phyloP scores from a whole-genome alignment of 2,797 vertebrate genomes.

The Rhabdophis nuchalis region DNA sequence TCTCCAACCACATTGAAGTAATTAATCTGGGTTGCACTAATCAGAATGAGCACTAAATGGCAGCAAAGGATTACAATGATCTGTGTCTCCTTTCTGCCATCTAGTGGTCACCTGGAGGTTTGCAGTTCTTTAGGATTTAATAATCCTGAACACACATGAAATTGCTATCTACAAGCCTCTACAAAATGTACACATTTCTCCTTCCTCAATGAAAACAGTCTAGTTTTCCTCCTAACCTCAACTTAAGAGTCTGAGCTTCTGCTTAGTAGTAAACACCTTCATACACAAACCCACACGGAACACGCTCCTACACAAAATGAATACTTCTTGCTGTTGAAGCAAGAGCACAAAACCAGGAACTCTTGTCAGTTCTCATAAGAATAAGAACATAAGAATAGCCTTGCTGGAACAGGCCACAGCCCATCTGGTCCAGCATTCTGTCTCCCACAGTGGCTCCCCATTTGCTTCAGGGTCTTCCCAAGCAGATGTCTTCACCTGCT shows the following conservation, averaged over 20 bases:
- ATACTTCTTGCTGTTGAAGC: neutral
- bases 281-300: neutral
- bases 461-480: too few relatives aligned
- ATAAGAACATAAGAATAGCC: too few relatives aligned
- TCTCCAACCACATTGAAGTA: too few relatives aligned
- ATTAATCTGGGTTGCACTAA: neutral
- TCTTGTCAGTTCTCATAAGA: neutral
- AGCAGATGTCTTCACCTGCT: too few relatives aligned
- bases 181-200: neutral
- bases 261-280: neutral
- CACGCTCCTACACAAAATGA: neutral
- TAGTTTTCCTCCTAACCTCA: neutral
- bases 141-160: too few relatives aligned
- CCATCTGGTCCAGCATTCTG: too few relatives aligned
- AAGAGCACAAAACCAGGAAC: too few relatives aligned
- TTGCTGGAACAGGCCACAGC: too few relatives aligned
- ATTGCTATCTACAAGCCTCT: neutral
- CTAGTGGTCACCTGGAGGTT: neutral
- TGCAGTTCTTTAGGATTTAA: neutral
- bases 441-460: too few relatives aligned
- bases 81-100: neutral
- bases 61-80: neutral
- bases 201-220: neutral
- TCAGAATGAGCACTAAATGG: neutral
- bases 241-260: neutral